Evolutionary conservation across 2,797 vertebrate genomes (phyloP).

Genomic region (Masticophis lateralis): DNA sequence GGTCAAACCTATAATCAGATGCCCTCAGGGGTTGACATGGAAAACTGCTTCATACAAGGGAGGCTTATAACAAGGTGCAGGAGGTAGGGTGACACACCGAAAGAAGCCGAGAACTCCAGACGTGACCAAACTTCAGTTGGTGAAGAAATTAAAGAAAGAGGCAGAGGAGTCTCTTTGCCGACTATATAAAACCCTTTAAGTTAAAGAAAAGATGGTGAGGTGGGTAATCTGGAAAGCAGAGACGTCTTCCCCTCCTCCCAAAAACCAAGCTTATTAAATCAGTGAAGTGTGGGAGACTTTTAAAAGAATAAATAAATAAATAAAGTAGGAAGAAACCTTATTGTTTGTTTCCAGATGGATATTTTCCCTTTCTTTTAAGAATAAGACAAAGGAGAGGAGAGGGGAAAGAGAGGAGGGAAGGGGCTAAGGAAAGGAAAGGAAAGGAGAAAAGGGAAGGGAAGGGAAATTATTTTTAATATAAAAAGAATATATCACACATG

Average conservation of each 20-base stretch:
- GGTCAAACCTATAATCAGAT: constrained; percentile 81
- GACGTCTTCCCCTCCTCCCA: not conserved
- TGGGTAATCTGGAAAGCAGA: not conserved
- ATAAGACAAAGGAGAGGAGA: not conserved
- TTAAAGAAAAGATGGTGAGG: not conserved
- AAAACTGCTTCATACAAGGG: constrained; percentile 74
- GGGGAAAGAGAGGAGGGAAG: rapidly evolving
- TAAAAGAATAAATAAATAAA: not conserved
- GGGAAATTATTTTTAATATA: not conserved
- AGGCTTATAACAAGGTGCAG: constrained; percentile 65
- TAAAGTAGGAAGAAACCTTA: not conserved
- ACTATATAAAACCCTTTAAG: not conserved
- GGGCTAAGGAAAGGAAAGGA: too few relatives aligned
- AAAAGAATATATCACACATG: not conserved
- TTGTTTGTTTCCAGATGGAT: not conserved
- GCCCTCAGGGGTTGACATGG: constrained; percentile 70
- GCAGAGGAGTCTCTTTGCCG: not conserved
- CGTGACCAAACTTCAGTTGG: not conserved
- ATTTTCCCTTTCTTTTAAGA: not conserved
- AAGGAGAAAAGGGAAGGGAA: not conserved
- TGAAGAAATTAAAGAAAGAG: not conserved
- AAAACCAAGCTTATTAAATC: not conserved
- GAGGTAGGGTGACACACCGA: constrained; percentile 38
- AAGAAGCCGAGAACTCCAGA: not conserved
- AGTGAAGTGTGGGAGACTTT: not conserved